A percentile compares a stretch with the other conserved stretches of the same genome.
phyloP scores from a whole-genome alignment of 2,113 vertebrate species.

The Eurystomus gularis region DNA sequence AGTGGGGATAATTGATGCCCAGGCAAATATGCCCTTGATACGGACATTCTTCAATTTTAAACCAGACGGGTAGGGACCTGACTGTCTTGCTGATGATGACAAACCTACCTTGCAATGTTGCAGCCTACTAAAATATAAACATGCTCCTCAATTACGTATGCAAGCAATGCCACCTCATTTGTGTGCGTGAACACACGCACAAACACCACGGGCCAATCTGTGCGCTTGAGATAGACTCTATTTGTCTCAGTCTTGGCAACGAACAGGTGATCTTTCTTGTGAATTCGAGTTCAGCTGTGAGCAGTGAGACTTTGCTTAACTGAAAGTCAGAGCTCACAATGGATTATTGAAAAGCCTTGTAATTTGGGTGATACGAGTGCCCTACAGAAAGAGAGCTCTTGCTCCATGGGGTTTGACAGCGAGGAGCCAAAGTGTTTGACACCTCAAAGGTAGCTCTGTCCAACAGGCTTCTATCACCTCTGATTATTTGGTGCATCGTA shows the following conservation, averaged over 20 bases:
- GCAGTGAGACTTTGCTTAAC: neutral
- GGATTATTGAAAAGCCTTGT: constrained; percentile 27
- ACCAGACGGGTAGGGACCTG: constrained; percentile 21
- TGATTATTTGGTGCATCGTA: neutral
- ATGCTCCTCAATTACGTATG: neutral
- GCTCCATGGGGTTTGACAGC: neutral
- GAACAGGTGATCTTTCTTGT: constrained; percentile 14
- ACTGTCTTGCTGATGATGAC: constrained; percentile 38
- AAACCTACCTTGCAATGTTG: neutral
- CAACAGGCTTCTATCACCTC: neutral
- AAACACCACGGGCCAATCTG: constrained; percentile 4
- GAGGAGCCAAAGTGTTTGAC: neutral
- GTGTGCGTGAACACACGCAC: neutral
- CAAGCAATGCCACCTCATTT: neutral
- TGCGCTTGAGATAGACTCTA: constrained; percentile 2
- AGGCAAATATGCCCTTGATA: constrained; percentile 1
- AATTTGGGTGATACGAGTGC: neutral
- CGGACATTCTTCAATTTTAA: constrained; percentile 22
- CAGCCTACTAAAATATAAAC: neutral
- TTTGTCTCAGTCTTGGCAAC: constrained; percentile 34
- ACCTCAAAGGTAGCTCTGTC: neutral
- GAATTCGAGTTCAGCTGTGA: neutral
- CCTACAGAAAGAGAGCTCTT: neutral
- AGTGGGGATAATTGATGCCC: constrained; percentile 23
- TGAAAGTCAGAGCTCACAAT: neutral